Conservation (phyloP, 2,888 invertebrate genomes). For the Luperina nickerlii region DNA sequence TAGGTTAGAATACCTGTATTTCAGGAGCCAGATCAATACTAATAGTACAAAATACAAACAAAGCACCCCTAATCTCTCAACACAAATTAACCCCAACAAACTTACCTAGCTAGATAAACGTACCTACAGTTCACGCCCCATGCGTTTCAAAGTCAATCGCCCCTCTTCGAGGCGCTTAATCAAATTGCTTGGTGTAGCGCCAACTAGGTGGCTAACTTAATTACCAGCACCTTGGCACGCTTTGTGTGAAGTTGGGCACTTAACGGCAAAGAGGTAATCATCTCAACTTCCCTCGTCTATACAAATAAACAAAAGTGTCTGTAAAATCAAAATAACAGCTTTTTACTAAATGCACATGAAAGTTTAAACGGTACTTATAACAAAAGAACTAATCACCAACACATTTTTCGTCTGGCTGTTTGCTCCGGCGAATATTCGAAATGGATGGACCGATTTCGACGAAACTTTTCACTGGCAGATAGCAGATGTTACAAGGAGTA, state of each 20-base stretch:
- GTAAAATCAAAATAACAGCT: too few relatives aligned
- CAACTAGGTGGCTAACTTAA: conserved; percentile 51
- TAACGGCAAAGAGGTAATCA: conserved; percentile 5
- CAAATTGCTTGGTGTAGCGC: conserved; percentile 37
- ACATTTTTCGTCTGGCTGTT: too few relatives aligned
- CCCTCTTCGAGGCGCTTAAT: conserved; percentile 20
- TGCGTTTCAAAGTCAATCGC: conserved; percentile 38
- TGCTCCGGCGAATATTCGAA: too few relatives aligned
- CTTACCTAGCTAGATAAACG: not conserved
- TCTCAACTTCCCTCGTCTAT: not conserved
- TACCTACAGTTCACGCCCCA: conserved; percentile 2
- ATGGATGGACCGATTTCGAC: too few relatives aligned
- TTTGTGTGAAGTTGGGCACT: conserved; percentile 25
- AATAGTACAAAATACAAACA: not conserved
- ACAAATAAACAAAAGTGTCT: too few relatives aligned
- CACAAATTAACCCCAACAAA: not conserved
- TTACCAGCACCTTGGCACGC: conserved; percentile 32
- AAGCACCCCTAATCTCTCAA: not conserved
- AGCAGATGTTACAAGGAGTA: too few relatives aligned
- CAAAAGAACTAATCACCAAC: too few relatives aligned
- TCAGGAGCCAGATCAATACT: too few relatives aligned
- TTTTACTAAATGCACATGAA: too few relatives aligned
- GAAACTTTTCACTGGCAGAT: too few relatives aligned
- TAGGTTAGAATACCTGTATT: too few relatives aligned
- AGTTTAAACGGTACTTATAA: too few relatives aligned